Evolutionary conservation across 92 coral and sea anemone species (phyloP), one percentile per base, ranked within the genome.

Genomic region (Ricordea florida): DNA sequence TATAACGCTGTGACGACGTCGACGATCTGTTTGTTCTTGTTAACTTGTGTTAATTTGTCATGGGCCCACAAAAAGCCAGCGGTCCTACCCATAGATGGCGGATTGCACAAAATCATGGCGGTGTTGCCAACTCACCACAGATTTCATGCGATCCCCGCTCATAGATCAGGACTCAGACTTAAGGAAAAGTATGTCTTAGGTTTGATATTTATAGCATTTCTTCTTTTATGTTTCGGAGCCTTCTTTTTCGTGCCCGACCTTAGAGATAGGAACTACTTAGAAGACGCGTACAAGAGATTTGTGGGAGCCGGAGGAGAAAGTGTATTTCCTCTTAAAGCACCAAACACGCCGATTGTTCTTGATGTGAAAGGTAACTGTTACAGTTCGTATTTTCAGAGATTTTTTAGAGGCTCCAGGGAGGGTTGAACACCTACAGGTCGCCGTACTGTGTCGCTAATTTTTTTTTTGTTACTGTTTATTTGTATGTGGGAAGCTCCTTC

Each of bases 191-290:
- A 96, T 81, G 99, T 96, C 29, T 81, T 96, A 47, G 35, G 88
- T 85, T 59, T 96, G 71, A 89, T 96, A 83, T 89, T 93, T 82
- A 66, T 89, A 77, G 97, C 94, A 51, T 96, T 96, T 73, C 79
- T 93, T 48, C 62, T 87, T 52, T 60, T 96, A 72, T 92, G 97
- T 81, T 96, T 96, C 64, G 99, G 99, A 1, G 99, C 99, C 40
- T 96, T 96, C 66, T 92, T 96, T 57, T 96, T 93, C 79, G 99
- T 96, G 20, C 99, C 99, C 17, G 99, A 96, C 53, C 69, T 96
- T 20, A 75, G 93, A 34, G 89, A 92, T 62, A 68, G 88, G 40
- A 80, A 87, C 0, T 96, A 88, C 41, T 71, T 88, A 16, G 97
- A 89, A 66, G 87, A 90, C 69, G 99, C 96, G 25, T 92, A 96